Conservation (phyloP, 1,140 invertebrate genomes). For the Acromyrmex heyeri region DNA sequence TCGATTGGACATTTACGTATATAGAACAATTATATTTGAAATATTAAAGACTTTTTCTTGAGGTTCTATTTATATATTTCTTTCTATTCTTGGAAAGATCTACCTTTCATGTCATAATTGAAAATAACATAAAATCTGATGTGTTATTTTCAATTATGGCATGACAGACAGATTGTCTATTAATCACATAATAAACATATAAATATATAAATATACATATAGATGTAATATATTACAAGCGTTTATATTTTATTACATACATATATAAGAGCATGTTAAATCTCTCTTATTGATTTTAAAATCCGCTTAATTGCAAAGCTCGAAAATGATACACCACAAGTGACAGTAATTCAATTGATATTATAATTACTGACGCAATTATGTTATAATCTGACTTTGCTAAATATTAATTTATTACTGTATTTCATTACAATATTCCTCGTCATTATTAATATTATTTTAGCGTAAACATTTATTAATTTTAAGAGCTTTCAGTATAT, state of each 20-base stretch:
- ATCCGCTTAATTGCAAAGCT: constrained; percentile 4
- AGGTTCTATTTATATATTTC: not conserved
- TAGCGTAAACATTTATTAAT: constrained; percentile 2
- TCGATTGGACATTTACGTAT: not conserved
- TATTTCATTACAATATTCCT: not conserved
- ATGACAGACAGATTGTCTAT: not conserved
- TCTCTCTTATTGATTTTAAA: constrained; percentile 7
- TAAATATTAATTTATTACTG: constrained; percentile 9
- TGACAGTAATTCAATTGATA: not conserved
- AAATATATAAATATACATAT: not conserved
- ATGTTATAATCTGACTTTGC: not conserved
- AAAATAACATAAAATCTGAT: not conserved
- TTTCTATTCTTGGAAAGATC: not conserved
- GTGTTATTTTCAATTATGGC: not conserved
- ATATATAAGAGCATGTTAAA: not conserved
- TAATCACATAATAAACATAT: not conserved
- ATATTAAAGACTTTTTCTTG: not conserved
- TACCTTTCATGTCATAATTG: not conserved
- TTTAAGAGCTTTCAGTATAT: not conserved
- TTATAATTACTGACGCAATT: not conserved
- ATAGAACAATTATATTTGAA: constrained; percentile 1
- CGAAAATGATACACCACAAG: not conserved
- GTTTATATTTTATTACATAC: not conserved
- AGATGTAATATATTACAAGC: not conserved
- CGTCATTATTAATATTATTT: not conserved